Conservation (phyloP, 1,140 invertebrate species). For the Diorhabda elongata region DNA sequence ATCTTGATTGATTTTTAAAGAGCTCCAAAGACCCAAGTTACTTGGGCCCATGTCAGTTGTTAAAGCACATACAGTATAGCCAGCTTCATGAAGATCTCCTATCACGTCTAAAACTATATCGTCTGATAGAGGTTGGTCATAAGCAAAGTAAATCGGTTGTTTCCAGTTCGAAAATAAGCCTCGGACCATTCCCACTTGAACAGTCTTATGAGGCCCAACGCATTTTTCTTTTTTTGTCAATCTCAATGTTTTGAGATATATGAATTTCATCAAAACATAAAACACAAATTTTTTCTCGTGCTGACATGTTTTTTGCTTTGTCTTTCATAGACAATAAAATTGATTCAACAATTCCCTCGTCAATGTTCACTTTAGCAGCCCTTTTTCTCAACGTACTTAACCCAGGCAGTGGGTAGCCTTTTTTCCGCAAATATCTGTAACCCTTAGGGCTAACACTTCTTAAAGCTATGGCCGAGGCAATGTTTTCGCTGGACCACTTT, state of each 20-base stretch:
- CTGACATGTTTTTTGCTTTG: too few species aligned
- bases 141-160: conserved; percentile 25
- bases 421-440: conserved; percentile 13
- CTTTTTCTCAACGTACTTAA: too few species aligned
- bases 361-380: too few species aligned
- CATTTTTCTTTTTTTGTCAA: background rate
- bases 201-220: background rate
- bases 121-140: conserved; percentile 22
- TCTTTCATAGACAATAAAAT: too few species aligned
- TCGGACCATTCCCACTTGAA: background rate
- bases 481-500: conserved; percentile 17
- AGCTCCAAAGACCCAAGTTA: conserved; percentile 13
- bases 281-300: too few species aligned
- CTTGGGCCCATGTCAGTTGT: conserved; percentile 20
- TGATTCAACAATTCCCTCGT: too few species aligned
- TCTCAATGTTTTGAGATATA: too few species aligned
- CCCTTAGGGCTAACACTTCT: conserved; percentile 21
- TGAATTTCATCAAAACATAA: too few species aligned
- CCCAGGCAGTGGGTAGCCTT: background rate
- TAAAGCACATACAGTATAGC: conserved; percentile 19
- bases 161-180: background rate
- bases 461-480: conserved; percentile 11
- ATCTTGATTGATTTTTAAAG: conserved; percentile 7
- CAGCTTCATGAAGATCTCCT: conserved; percentile 6
- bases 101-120: conserved; percentile 16